Conservation (phyloP, 2,797 vertebrate genomes). For the Myotis planiceps region DNA sequence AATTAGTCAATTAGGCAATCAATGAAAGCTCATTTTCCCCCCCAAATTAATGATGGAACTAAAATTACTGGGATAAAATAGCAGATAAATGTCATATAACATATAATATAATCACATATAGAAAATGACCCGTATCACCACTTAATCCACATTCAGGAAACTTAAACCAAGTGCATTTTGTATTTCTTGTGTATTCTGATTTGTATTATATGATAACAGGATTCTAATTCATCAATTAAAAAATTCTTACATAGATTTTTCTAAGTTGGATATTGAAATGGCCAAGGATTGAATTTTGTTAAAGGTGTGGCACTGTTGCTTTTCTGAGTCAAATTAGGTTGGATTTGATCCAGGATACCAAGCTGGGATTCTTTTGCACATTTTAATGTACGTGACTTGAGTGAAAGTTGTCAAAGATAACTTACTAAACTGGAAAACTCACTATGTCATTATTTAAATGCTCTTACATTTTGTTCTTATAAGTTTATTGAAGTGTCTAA, state of each 20-base stretch:
- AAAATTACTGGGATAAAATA: slow-evolving; percentile 3
- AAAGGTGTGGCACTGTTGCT: slow-evolving; percentile 34
- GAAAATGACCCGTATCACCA: slow-evolving; percentile 19
- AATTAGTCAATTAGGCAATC: slow-evolving; percentile 11
- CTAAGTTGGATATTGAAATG: slow-evolving; percentile 41
- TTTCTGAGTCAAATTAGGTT: slow-evolving; percentile 58
- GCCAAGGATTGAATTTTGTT: slow-evolving; percentile 47
- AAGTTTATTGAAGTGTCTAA: slow-evolving; percentile 27
- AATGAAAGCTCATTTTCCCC: not conserved
- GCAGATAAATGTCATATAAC: not conserved
- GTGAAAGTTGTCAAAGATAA: slow-evolving; percentile 59
- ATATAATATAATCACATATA: not conserved
- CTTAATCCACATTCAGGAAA: slow-evolving; percentile 10
- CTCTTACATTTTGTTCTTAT: slow-evolving; percentile 25
- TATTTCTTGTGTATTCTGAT: slow-evolving; percentile 25
- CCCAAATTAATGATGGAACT: slow-evolving; percentile 17
- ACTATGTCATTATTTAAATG: slow-evolving; percentile 25
- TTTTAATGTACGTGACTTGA: slow-evolving; percentile 31
- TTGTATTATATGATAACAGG: not conserved
- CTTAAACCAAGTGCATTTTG: slow-evolving; percentile 20
- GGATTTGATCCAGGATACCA: slow-evolving; percentile 46
- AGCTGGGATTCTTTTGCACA: slow-evolving; percentile 29
- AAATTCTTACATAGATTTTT: slow-evolving; percentile 34
- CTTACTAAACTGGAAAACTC: slow-evolving; percentile 24
- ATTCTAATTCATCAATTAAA: slow-evolving; percentile 21